Percentiles rank a stretch among this genome's conserved stretches.
Conservation (phyloP, 2,113 vertebrate genomes). For the Azemiops feae region DNA sequence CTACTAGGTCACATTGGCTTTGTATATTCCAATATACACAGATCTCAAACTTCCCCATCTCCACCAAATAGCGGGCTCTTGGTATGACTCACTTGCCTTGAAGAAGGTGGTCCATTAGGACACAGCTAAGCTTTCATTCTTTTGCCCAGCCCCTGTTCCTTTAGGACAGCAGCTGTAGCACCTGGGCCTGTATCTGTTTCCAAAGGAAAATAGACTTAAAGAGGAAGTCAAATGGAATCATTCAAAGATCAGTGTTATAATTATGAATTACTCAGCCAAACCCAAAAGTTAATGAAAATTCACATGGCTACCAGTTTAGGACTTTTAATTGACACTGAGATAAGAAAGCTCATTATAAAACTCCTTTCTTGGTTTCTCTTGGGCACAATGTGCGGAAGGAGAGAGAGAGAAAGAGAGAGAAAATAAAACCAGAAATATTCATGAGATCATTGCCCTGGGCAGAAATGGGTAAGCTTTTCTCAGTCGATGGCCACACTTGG, state of each 20-base stretch:
- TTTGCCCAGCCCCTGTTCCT: background rate
- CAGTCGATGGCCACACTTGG: background rate
- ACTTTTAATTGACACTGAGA: background rate
- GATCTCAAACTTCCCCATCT: background rate
- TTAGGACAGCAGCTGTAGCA: background rate
- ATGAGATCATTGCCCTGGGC: background rate
- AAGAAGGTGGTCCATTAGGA: background rate
- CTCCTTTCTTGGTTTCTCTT: background rate
- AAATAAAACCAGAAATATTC: background rate
- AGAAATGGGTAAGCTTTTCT: background rate
- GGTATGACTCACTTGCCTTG: background rate
- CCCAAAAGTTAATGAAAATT: background rate
- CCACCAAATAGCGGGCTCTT: background rate
- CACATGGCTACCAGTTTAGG: background rate
- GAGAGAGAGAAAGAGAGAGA: background rate
- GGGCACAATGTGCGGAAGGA: background rate
- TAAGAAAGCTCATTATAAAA: background rate
- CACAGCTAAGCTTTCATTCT: background rate
- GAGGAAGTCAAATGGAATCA: background rate
- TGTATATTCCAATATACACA: background rate
- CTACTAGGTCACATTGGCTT: background rate
- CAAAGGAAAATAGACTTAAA: background rate
- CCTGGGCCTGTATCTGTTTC: background rate
- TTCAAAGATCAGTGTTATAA: background rate
- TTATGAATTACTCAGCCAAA: background rate